Evolutionary conservation across 1,140 invertebrate species (phyloP).

Genomic region (Carcinoscorpius rotundicauda): DNA sequence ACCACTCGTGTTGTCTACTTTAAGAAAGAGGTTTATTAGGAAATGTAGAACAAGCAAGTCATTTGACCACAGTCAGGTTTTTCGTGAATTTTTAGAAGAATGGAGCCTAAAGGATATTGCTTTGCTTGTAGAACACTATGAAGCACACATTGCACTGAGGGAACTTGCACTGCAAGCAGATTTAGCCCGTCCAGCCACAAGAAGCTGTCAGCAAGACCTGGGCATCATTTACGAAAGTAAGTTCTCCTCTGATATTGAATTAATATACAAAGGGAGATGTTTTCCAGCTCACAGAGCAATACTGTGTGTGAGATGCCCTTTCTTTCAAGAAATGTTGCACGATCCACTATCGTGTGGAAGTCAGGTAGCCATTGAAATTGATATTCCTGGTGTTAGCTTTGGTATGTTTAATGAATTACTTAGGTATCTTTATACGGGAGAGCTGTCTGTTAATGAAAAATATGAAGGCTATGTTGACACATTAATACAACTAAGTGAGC

Average conservation of each 20-base stretch:
- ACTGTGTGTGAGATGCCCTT: constrained; percentile 69
- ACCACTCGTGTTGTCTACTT: constrained; percentile 14
- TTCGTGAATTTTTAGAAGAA: constrained; percentile 67
- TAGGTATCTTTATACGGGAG: constrained; percentile 78
- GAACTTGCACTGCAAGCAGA: constrained; percentile 79
- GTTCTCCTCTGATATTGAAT: constrained; percentile 79
- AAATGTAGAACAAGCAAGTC: constrained; percentile 56
- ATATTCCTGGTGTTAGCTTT: constrained; percentile 62
- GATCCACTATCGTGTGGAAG: constrained; percentile 39
- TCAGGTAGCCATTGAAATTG: constrained; percentile 64
- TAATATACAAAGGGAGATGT: constrained; percentile 72
- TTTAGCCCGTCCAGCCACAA: constrained; percentile 71
- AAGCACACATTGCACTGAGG: constrained; percentile 70
- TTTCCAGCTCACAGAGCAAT: constrained; percentile 81
- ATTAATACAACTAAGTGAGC: constrained; percentile 59
- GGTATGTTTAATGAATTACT: constrained; percentile 72
- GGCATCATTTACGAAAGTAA: constrained; percentile 70
- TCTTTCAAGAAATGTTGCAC: constrained; percentile 58
- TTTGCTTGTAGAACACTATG: constrained; percentile 77
- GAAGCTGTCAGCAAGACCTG: constrained; percentile 73
- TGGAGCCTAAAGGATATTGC: constrained; percentile 72
- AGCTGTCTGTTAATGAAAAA: constrained; percentile 42
- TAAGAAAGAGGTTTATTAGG: constrained; percentile 56
- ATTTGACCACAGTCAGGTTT: constrained; percentile 72
- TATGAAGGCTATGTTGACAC: constrained; percentile 33